These are phyloP conservation scores for Caenorhabditis zanzibari DNA, from an alignment of 2,888 invertebrate species.

Conservation along the genomic window DNA sequence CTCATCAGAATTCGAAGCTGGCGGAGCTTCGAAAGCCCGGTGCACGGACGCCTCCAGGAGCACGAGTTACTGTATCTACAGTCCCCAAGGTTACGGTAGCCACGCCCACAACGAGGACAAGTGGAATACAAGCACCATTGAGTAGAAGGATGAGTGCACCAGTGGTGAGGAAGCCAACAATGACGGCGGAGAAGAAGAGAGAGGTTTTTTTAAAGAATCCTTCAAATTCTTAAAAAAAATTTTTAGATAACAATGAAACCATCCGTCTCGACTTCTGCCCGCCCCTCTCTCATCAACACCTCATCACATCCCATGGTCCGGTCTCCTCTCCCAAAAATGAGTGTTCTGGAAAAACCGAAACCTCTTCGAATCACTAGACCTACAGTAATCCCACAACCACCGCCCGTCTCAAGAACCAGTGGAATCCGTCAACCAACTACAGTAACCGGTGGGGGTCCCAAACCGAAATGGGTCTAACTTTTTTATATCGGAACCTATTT, in stretches of 20 bases:
- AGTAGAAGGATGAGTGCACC: conserved; percentile 58
- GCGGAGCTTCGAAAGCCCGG: conserved; percentile 52
- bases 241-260: conserved; percentile 64
- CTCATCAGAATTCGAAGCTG: conserved; percentile 17
- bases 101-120: not conserved
- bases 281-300: conserved; percentile 62
- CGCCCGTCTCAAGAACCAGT: conserved; percentile 7
- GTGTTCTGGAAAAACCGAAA: conserved; percentile 63
- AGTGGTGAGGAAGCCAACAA: conserved; percentile 50
- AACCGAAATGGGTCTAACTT: conserved; percentile 55
- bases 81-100: conserved; percentile 39
- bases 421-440: conserved; percentile 20
- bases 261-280: conserved; percentile 63
- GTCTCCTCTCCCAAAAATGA: conserved; percentile 63
- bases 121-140: conserved; percentile 17
- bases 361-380: conserved; percentile 53
- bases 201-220: conserved; percentile 38
- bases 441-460: conserved; percentile 11
- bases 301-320: conserved; percentile 42
- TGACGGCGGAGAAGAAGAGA: conserved; percentile 57
- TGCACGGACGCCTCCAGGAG: conserved; percentile 1
- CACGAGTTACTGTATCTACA: not conserved
- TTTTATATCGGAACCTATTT: not conserved
- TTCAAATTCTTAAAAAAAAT: not conserved
- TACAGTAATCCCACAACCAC: conserved; percentile 32